Conservation (phyloP, 2,888 invertebrate species). For the Cephus sareptanus region DNA sequence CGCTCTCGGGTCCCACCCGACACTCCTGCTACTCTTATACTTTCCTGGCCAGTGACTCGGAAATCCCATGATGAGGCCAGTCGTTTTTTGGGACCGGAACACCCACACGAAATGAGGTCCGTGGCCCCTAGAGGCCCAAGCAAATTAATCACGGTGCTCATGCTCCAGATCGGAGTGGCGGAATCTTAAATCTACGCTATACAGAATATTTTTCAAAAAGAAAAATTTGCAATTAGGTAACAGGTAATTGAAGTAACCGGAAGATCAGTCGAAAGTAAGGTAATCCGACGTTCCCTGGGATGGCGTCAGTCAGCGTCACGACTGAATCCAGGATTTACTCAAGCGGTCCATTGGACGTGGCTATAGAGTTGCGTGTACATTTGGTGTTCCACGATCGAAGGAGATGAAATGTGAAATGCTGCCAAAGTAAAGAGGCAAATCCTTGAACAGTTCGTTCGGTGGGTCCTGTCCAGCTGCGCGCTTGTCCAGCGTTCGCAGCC, state of each 20-base stretch:
- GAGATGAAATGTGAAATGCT: neutral
- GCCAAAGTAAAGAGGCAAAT: neutral
- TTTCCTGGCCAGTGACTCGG: neutral
- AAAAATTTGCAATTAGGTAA: neutral
- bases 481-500: neutral
- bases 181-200: neutral
- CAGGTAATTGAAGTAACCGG: conserved; percentile 19
- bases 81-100: neutral
- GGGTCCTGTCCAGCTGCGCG: neutral
- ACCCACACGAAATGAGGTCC: neutral
- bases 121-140: neutral
- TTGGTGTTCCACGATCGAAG: neutral
- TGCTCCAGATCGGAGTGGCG: neutral
- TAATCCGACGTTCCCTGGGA: conserved; percentile 28
- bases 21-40: neutral
- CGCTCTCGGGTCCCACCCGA: neutral
- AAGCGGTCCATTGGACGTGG: neutral
- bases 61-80: neutral
- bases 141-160: neutral
- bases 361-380: neutral
- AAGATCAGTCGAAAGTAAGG: conserved; percentile 28
- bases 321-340: conserved; percentile 37
- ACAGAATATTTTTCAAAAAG: neutral
- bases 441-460: neutral
- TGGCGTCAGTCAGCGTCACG: conserved; percentile 5